Evolutionary conservation across 2,888 invertebrate genomes (phyloP), one percentile per base, ranked within the genome.

Genomic region (Amitus sp.): DNA sequence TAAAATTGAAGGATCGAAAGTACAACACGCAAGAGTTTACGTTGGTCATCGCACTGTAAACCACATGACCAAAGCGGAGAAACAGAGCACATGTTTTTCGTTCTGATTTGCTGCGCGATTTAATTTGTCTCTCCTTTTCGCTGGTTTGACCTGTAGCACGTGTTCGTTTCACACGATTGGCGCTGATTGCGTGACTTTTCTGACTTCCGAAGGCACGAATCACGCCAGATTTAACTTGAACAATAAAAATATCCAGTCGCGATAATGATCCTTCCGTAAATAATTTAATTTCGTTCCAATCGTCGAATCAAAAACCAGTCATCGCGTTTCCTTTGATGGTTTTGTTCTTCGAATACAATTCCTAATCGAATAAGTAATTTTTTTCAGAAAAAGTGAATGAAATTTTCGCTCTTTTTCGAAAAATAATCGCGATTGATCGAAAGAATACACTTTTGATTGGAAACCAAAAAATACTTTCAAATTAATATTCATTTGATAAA

Each of bases 161-260:
- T 79, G 78, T 64, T 56, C 60, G 51, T 69, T 79, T 79, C 77
- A 70, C 78, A 79, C 77, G 77, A 67, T 59, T 70, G 67, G 66
- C 76, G 74, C 73, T 78, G 79, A 79, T 80, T 79, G 78, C 79
- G 78, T 80, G 80, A 75, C 75, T 70, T 69, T 64, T 55, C 67
- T 61, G 70, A 62, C 61, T 70, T 62, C 45, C 55, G 7, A 12
- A 18, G 7, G 13, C 70, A 68, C 58, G 63, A 49, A 48, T 17
- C 40, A 27, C n/a, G 13, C 49, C 18, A 40, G 4, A 13, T 28
- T 45, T 60, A 37, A 15, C 30, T 27, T 23, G 12, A 18, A 18
- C 19, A 19, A 19, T 34, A 23, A 12, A 43, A 23, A 23, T 27
- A 13, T 12, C 23, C 13, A 18, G 19, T 19, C 10, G 3, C 2